Evolutionary conservation across 2,113 vertebrate species (phyloP).

Genomic region (Hipposideros armiger): DNA sequence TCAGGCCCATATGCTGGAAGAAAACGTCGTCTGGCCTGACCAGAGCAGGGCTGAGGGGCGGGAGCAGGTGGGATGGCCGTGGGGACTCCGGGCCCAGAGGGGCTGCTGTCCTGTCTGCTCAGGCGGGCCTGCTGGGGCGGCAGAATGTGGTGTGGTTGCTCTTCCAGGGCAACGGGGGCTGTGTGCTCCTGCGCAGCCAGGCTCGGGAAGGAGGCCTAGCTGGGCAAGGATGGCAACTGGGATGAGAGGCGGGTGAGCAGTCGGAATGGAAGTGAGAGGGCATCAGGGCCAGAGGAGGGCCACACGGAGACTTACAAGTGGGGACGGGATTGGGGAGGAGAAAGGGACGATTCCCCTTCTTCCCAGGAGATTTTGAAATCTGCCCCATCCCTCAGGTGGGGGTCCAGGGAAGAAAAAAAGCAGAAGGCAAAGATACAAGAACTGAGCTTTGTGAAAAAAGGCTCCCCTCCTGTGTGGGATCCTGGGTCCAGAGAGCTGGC

Average conservation of each 20-base stretch:
- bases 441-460: background rate
- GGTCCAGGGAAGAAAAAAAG: background rate
- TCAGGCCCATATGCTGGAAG: background rate
- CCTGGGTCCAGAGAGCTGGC: background rate
- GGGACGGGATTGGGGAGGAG: background rate
- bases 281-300: background rate
- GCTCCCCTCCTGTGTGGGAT: background rate
- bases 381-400: background rate
- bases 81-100: background rate
- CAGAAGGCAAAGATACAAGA: background rate
- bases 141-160: background rate
- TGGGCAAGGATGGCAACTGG: accelerated
- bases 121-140: background rate
- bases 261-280: background rate
- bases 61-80: background rate
- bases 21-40: background rate
- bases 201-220: background rate
- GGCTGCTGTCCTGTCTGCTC: background rate
- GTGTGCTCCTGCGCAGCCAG: background rate
- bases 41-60: background rate
- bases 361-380: background rate
- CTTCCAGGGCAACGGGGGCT: background rate
- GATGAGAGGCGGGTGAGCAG: background rate
- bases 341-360: background rate
- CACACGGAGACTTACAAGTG: background rate